Base-by-base conservation (phyloP, 2,797 vertebrate genomes). In the Mionectes olivaceus region DNA sequence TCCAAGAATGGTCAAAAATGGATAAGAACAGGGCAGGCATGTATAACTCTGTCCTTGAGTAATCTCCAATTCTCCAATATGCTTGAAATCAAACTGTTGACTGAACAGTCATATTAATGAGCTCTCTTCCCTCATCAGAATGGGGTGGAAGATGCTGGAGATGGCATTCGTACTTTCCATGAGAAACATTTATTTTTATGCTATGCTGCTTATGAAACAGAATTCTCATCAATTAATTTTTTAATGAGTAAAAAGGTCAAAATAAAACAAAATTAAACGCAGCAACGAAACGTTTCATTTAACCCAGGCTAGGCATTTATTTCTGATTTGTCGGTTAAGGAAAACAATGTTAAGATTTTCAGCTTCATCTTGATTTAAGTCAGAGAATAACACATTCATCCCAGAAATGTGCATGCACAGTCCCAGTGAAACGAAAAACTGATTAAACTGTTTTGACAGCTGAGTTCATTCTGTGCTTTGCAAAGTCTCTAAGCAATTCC, bases 401-500 rank as follows among this genome's bases (percentile, higher is more conserved):
- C 28, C 63, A 82, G 63, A 94, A 84, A 92, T 23, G 22, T 69
- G 32, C 25, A 32, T 0, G 3, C 19, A 57, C 39, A 50, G 43
- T 47, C 67, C 24, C 75, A 92, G 12, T 5, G 28, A 94, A 94
- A 81, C 0, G 1, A 85, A 91, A 89, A 91, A 64, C 30, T 63
- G 64, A 74, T 73, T 74, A 70, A 92, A 81, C 6, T 89, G 55
- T 68, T 94, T 78, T 69, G 61, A 90, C 69, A 94, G 55, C 9
- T 60, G 39, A 88, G 47, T 19, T 79, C 35, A 67, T 69, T 68
- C 87, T 55, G 55, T 65, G 78, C 19, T 75, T 83, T 79, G 32
- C 39, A 55, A 91, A 85, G 21, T 47, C 82, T 87, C 81, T 75
- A 82, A 87, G 67, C 83, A 93, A 71, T 86, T 79, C 23, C 77